These are phyloP conservation scores for Benitochromis conjunctus DNA, from an alignment of 2,113 vertebrate species.

Conservation along the genomic window DNA sequence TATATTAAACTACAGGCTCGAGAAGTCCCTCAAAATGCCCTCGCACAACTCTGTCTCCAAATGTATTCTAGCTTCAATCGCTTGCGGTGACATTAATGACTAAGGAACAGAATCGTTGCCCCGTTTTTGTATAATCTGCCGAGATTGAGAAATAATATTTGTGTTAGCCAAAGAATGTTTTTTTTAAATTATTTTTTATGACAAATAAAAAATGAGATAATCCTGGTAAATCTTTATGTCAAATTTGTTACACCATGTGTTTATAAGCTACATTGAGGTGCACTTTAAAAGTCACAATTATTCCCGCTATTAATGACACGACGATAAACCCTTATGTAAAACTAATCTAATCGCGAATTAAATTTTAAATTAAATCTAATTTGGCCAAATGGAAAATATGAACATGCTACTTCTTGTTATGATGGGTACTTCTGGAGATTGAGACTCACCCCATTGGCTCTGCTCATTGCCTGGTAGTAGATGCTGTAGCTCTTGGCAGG, in stretches of 20 bases:
- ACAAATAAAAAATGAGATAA: background rate
- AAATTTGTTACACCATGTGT: background rate
- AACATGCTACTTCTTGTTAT: background rate
- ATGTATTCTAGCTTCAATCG: background rate
- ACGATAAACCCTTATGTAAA: background rate
- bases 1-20: background rate
- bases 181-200: background rate
- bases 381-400: background rate
- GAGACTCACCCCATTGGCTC: slow-evolving; percentile 89
- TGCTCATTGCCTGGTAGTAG: slow-evolving; percentile 95
- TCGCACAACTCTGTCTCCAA: background rate
- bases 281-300: background rate
- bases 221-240: background rate
- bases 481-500: slow-evolving; percentile 97
- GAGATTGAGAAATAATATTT: background rate
- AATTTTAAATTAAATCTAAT: background rate
- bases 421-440: background rate
- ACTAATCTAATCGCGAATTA: background rate
- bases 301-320: background rate
- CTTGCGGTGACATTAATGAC: background rate
- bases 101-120: background rate
- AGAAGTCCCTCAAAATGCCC: background rate
- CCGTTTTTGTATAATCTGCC: background rate
- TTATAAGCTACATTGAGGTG: background rate
- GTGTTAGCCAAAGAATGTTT: background rate